Percentiles rank a stretch among this genome's conserved stretches.
phyloP scores from a whole-genome alignment of 2,888 invertebrate genomes.

The Agonopterix arenella region DNA sequence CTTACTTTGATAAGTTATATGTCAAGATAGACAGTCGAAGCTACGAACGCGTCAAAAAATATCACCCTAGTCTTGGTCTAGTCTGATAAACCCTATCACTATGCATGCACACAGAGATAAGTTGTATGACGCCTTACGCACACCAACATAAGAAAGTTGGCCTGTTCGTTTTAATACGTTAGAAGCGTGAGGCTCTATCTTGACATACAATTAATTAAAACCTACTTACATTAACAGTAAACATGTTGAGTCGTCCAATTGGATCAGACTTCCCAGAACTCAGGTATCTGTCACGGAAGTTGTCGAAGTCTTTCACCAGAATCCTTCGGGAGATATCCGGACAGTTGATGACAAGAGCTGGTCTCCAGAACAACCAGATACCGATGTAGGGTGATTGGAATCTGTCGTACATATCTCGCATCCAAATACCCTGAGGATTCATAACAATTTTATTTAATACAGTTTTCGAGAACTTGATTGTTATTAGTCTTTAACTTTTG shows the following conservation, averaged over 20 bases:
- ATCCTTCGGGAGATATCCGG: conserved; percentile 23
- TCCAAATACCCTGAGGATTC: conserved; percentile 20
- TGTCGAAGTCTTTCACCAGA: conserved; percentile 22
- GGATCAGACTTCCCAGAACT: conserved; percentile 22
- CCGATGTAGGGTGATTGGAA: conserved; percentile 22
- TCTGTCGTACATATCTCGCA: conserved; percentile 17
- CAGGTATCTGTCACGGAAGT: conserved; percentile 21
- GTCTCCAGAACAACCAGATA: conserved; percentile 30
- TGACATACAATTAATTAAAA: too few species aligned
- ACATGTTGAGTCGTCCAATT: conserved; percentile 23
- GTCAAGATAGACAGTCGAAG: too few species aligned
- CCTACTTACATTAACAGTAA: conserved; percentile 22
- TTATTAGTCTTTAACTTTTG: too few species aligned
- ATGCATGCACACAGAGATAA: too few species aligned
- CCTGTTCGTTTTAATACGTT: too few species aligned
- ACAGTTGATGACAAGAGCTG: conserved; percentile 24
- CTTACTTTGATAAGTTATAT: too few species aligned
- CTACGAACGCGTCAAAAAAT: too few species aligned
- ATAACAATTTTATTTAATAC: too few species aligned
- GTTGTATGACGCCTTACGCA: too few species aligned
- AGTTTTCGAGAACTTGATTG: neutral
- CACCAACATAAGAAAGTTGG: too few species aligned
- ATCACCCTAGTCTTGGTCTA: neutral
- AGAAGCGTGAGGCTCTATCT: too few species aligned
- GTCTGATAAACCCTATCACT: too few species aligned